Percentiles rank a stretch among this genome's conserved stretches.
Evolutionary conservation across 2,797 vertebrate genomes (phyloP).

Genomic region (Cossypha polioptera): DNA sequence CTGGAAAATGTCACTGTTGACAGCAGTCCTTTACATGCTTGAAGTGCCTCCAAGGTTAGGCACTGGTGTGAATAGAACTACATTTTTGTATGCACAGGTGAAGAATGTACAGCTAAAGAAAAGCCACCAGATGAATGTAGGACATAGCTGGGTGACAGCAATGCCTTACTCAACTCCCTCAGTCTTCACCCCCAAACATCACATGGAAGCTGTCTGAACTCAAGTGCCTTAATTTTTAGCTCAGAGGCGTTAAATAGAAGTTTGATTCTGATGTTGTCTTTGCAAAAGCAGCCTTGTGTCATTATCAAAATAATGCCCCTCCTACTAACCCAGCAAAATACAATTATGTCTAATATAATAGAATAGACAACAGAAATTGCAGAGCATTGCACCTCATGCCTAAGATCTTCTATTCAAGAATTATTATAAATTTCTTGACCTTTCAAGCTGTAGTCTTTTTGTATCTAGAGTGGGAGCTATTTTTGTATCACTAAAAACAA

Average conservation of each 20-base stretch:
- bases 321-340: not conserved
- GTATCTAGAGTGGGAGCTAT: not conserved
- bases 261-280: not conserved
- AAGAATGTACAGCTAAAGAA: not conserved
- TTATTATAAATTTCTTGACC: not conserved
- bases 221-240: not conserved
- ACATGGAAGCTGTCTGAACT: not conserved
- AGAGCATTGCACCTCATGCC: not conserved
- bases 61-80: not conserved
- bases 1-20: constrained; percentile 1
- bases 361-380: not conserved
- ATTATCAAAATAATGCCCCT: not conserved
- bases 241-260: not conserved
- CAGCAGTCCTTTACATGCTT: not conserved
- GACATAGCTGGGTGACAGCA: not conserved
- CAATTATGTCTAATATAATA: not conserved
- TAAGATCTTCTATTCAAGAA: not conserved
- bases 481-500: constrained; percentile 13
- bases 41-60: not conserved
- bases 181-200: not conserved
- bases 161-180: not conserved
- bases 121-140: not conserved
- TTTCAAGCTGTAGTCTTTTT: not conserved
- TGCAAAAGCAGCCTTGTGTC: not conserved
- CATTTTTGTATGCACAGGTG: not conserved